Conservation (phyloP, 2,888 invertebrate species). For the Mythimna lalbum region DNA sequence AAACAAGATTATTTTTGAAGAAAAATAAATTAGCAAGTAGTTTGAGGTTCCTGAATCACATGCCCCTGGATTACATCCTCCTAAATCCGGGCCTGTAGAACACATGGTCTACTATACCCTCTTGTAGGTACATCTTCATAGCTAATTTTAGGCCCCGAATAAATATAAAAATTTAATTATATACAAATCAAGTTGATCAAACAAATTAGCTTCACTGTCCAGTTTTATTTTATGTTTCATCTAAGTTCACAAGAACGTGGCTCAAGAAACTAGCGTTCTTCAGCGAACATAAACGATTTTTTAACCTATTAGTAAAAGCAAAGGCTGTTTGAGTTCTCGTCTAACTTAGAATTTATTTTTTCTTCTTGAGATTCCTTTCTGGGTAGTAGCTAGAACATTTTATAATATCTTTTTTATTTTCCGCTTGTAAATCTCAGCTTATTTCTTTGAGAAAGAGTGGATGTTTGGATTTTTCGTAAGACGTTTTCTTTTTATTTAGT, state of each 20-base stretch:
- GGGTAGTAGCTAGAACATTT: slow-evolving; percentile 44
- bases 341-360: slow-evolving; percentile 46
- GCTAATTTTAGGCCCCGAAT: too few relatives aligned
- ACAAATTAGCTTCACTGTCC: not conserved
- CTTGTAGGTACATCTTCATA: too few relatives aligned
- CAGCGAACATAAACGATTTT: slow-evolving; percentile 41
- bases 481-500: slow-evolving; percentile 14
- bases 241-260: slow-evolving; percentile 4
- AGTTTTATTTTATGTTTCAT: not conserved
- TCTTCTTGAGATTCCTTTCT: slow-evolving; percentile 28
- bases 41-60: too few relatives aligned
- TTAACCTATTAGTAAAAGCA: slow-evolving; percentile 39
- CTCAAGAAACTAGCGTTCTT: slow-evolving; percentile 21
- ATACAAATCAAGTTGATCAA: too few relatives aligned
- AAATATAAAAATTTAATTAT: too few relatives aligned
- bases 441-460: slow-evolving; percentile 24
- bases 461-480: slow-evolving; percentile 28
- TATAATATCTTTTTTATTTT: slow-evolving; percentile 49
- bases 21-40: too few relatives aligned
- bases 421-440: slow-evolving; percentile 46
- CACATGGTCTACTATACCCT: too few relatives aligned
- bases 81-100: too few relatives aligned
- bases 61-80: too few relatives aligned
- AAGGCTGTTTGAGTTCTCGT: slow-evolving; percentile 47
- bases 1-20: too few relatives aligned